phyloP scores from a whole-genome alignment of 2,113 vertebrate species.

The Entomyzon cyanotis region DNA sequence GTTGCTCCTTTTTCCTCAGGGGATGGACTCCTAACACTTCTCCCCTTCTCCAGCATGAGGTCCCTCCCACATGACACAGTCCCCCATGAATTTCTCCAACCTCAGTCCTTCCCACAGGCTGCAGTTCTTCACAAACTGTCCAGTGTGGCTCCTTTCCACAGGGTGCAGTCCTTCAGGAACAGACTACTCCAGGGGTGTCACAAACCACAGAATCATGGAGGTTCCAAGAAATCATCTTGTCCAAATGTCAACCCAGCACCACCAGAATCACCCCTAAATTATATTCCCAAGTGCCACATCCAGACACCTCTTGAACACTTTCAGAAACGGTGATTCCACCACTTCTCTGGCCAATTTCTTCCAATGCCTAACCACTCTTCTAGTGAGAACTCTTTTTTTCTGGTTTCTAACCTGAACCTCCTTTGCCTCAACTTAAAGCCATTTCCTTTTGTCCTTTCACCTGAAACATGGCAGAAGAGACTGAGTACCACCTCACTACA shows the following conservation, averaged over 20 bases:
- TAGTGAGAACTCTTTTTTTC: neutral
- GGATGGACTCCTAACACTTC: neutral
- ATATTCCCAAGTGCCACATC: neutral
- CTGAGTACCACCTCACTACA: neutral
- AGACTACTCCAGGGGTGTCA: neutral
- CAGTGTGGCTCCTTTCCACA: neutral
- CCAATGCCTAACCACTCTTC: neutral
- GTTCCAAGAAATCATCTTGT: neutral
- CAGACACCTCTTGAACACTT: neutral
- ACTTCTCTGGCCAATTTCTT: neutral
- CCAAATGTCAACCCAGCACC: neutral
- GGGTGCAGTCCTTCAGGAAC: neutral
- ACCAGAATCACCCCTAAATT: neutral
- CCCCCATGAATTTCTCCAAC: neutral
- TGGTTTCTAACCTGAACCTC: neutral
- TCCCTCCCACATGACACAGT: neutral
- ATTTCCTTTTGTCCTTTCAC: neutral
- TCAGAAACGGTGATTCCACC: neutral
- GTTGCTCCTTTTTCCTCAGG: neutral
- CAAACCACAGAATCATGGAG: neutral
- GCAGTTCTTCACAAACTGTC: neutral
- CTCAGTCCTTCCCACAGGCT: neutral
- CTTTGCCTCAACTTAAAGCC: neutral
- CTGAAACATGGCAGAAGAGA: neutral
- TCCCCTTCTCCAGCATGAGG: neutral